Conservation (phyloP, 2,888 invertebrate species). For the Lathronympha strigana region DNA sequence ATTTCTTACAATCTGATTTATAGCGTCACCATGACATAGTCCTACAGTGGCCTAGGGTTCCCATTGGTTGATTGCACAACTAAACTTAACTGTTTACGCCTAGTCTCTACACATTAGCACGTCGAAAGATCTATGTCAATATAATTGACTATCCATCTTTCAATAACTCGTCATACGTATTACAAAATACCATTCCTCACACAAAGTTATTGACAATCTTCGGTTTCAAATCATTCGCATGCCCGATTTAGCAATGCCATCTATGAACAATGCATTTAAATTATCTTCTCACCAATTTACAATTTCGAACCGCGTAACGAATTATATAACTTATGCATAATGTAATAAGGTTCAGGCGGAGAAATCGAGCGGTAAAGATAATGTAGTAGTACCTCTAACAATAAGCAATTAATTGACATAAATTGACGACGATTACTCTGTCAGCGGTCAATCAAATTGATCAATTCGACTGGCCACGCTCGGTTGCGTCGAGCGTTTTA, state of each 20-base stretch:
- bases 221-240: slow-evolving; percentile 23
- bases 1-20: too few relatives aligned
- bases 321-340: background rate
- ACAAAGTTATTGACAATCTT: slow-evolving; percentile 13
- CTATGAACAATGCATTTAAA: slow-evolving; percentile 44
- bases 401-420: slow-evolving; percentile 68
- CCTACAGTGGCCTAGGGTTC: too few relatives aligned
- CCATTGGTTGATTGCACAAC: too few relatives aligned
- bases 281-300: slow-evolving; percentile 12
- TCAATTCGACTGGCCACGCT: slow-evolving; percentile 47
- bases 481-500: slow-evolving; percentile 17
- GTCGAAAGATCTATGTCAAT: background rate
- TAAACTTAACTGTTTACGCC: background rate
- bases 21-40: too few relatives aligned
- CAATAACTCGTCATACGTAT: background rate
- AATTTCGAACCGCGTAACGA: background rate
- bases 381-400: slow-evolving; percentile 47
- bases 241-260: slow-evolving; percentile 45
- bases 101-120: background rate
- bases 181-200: slow-evolving; percentile 1
- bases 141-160: slow-evolving; percentile 8
- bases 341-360: background rate
- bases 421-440: slow-evolving; percentile 62
- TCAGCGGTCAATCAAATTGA: slow-evolving; percentile 61
- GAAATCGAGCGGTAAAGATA: background rate